Percentiles rank a stretch among this genome's conserved stretches.
Conservation (phyloP, 2,113 vertebrate genomes). For the Cavia porcellus region DNA sequence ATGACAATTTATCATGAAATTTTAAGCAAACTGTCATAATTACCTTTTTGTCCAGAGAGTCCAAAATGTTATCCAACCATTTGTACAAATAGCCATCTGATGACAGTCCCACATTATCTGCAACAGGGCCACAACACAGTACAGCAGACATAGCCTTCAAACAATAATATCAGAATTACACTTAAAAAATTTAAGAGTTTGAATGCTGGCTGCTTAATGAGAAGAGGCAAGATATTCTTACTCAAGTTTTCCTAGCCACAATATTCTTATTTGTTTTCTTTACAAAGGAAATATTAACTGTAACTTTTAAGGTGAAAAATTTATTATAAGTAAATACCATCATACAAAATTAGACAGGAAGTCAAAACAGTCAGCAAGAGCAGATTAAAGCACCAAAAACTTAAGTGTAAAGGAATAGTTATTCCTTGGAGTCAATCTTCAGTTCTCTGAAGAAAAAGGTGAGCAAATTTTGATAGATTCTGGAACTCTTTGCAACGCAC, state of each 20-base stretch:
- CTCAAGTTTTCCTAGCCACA: neutral
- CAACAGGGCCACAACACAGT: conserved; percentile 98
- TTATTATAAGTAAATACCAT: neutral
- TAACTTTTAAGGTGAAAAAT: conserved; percentile 21
- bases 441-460: conserved; percentile 11
- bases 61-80: conserved; percentile 99
- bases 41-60: conserved; percentile 99
- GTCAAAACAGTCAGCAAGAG: neutral
- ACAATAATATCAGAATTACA: conserved; percentile 79
- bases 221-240: conserved; percentile 30
- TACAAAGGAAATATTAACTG: neutral
- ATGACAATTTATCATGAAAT: neutral
- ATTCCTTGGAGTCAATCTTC: neutral
- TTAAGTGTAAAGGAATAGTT: neutral
- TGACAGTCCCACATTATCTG: conserved; percentile 98
- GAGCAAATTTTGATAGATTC: neutral
- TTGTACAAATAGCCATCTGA: conserved; percentile 99
- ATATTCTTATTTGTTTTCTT: neutral
- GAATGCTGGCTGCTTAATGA: conserved; percentile 29
- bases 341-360: neutral
- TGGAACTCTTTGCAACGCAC: neutral
- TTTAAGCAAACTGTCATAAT: conserved; percentile 44
- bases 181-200: conserved; percentile 67
- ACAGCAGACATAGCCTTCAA: conserved; percentile 99
- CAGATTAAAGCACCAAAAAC: neutral